Conservation (phyloP, 2,113 vertebrate genomes). For the Oncorhynchus keta region DNA sequence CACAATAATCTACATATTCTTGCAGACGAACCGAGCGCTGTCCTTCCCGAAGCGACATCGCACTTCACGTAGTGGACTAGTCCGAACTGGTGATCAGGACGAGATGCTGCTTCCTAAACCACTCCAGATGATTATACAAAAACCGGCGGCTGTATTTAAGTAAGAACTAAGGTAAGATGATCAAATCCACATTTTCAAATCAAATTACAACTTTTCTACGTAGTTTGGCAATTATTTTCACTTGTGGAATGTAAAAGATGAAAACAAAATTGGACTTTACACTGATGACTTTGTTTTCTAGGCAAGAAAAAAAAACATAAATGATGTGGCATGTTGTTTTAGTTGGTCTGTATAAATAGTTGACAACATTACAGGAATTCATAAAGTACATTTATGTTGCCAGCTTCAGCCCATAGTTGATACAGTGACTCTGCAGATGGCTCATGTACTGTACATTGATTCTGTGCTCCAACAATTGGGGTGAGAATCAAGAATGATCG, state of each 20-base stretch:
- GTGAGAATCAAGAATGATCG: not conserved
- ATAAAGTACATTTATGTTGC: too few relatives aligned
- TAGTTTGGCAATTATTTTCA: not conserved
- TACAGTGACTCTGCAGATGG: not conserved
- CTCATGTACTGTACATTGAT: not conserved
- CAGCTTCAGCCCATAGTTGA: not conserved
- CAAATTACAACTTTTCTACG: not conserved
- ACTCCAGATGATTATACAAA: slow-evolving; percentile 33
- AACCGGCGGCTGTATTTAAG: slow-evolving; percentile 41
- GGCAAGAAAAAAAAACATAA: too few relatives aligned
- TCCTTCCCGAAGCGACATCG: slow-evolving; percentile 15
- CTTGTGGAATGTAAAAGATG: not conserved
- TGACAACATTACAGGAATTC: too few relatives aligned
- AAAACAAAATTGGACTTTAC: too few relatives aligned
- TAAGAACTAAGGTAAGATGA: slow-evolving; percentile 53
- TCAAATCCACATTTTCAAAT: not conserved
- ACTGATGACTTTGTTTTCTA: too few relatives aligned
- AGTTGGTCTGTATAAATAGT: too few relatives aligned
- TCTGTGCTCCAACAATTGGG: not conserved
- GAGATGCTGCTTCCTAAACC: slow-evolving; percentile 50
- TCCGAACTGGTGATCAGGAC: slow-evolving; percentile 9
- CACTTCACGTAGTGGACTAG: slow-evolving; percentile 36
- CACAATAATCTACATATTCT: not conserved
- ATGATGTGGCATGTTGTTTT: too few relatives aligned
- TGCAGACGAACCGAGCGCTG: not conserved